Conservation (phyloP, 2,888 invertebrate species). For the Rhingia rostrata region DNA sequence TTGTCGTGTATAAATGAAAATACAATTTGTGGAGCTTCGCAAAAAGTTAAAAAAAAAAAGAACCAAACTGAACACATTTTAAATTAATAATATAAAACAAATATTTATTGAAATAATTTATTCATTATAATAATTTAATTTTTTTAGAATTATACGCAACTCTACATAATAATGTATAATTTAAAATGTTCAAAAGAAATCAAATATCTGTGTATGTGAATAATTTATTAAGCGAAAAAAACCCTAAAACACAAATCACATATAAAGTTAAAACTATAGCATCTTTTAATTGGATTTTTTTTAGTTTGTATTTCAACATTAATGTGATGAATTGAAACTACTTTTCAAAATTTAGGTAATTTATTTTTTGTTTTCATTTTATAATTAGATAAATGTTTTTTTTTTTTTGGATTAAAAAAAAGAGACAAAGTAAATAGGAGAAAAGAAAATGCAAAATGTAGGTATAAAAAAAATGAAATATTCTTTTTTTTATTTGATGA, state of each 20-base stretch:
- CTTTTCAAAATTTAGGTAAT: constrained; percentile 40
- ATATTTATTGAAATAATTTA: constrained; percentile 71
- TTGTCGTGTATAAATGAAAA: constrained; percentile 11
- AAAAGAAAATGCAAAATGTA: constrained; percentile 8
- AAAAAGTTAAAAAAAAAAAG: constrained; percentile 10
- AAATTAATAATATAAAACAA: constrained; percentile 48
- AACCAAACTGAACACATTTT: constrained; percentile 60
- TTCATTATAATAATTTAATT: constrained; percentile 44
- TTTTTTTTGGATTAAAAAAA: constrained; percentile 11
- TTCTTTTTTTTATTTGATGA: constrained; percentile 1
- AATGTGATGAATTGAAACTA: constrained; percentile 32
- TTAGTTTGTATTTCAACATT: constrained; percentile 26
- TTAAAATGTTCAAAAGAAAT: constrained; percentile 47
- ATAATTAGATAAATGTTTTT: constrained; percentile 6
- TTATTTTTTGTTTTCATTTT: constrained; percentile 20
- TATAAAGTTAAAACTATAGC: not conserved
- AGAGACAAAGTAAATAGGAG: not conserved
- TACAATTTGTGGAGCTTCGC: constrained; percentile 43
- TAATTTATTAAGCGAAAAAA: constrained; percentile 4
- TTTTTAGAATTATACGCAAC: constrained; percentile 18
- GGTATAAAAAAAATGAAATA: constrained; percentile 24
- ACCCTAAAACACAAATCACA: not conserved
- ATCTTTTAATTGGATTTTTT: constrained; percentile 7
- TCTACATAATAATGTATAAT: constrained; percentile 27
- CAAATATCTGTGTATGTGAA: constrained; percentile 44